Conservation (phyloP, 2,113 vertebrate species). For the Garra rufa region DNA sequence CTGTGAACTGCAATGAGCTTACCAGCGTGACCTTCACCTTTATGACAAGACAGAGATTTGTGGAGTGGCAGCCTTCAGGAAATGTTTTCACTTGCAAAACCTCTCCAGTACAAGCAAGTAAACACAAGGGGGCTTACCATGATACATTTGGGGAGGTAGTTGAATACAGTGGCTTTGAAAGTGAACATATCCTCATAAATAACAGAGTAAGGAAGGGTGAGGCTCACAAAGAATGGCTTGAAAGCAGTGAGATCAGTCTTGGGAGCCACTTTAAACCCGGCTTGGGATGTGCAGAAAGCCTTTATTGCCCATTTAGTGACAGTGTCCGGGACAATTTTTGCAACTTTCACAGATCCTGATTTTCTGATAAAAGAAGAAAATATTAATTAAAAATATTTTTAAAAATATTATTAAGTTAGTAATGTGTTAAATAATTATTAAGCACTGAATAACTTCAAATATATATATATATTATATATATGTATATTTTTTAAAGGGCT, state of each 20-base stretch:
- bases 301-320: slow-evolving; percentile 87
- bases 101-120: background rate
- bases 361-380: background rate
- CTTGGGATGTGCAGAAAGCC: slow-evolving; percentile 82
- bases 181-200: slow-evolving; percentile 69
- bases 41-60: background rate
- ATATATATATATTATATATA: too few species aligned
- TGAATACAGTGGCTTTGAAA: too few species aligned
- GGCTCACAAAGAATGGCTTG: slow-evolving; percentile 85
- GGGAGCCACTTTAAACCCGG: slow-evolving; percentile 83
- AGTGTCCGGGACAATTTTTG: slow-evolving; percentile 79
- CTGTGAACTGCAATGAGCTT: slow-evolving; percentile 72
- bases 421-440: too few species aligned
- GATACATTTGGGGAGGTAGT: too few species aligned
- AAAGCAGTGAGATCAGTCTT: slow-evolving; percentile 72
- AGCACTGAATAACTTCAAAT: too few species aligned
- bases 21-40: slow-evolving; percentile 75
- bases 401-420: background rate
- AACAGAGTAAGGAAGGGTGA: slow-evolving; percentile 81
- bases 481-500: too few species aligned
- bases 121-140: slow-evolving; percentile 71
- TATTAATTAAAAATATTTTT: background rate
- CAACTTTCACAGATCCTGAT: background rate
- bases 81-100: background rate
- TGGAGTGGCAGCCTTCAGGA: background rate